Base-by-base conservation (phyloP, 2,113 vertebrate species). In the Solea solea region DNA sequence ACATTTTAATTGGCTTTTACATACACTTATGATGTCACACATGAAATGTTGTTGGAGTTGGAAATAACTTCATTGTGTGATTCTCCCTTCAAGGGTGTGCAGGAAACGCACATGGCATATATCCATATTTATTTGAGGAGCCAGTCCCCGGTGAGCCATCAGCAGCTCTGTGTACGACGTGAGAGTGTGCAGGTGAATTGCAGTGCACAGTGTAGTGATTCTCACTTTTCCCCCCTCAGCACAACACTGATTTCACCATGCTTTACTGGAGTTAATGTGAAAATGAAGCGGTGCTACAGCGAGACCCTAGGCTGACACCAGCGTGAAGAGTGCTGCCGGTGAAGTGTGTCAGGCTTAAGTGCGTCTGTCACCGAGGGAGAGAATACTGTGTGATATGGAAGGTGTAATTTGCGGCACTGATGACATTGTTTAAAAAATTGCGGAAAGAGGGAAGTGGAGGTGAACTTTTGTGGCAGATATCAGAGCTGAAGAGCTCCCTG, bases 401-500 rank as follows among this genome's bases (percentile, higher is more conserved):
- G 82, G 88, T 92, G 80, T 56, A 65, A 89, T 93, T 90, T 58
- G 59, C 84, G 44, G 71, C 44, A 21, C 56, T 78, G 83, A 64
- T 90, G 52, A 78, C 82, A 85, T 91, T 91, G 90, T 92, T 87
- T 82, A 85, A 88, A 88, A 83, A 81, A 88, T 73, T 61, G 75
- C 64, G 75, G 79, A 88, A 86, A 82, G 73, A 74, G 81, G 83
- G 85, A 89, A 88, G 76, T 86, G 83, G 84, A 9, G 67, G 54
- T 94, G 92, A 95, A 87, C 75, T 92, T 87, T 92, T 55, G 84
- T 90, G 85, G 62, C 81, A 86, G 90, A 91, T 86, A 91, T 90
- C 92, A 74, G 88, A 87, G 88, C 71, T 91, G 91, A 94, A 93
- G 93, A 94, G 92, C 91, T 90, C 90, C 92, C 91, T 90, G 80